Evolutionary conservation across 2,113 vertebrate genomes (phyloP), one percentile per base, ranked within the genome.

Genomic region (Daphoenositta chrysoptera): DNA sequence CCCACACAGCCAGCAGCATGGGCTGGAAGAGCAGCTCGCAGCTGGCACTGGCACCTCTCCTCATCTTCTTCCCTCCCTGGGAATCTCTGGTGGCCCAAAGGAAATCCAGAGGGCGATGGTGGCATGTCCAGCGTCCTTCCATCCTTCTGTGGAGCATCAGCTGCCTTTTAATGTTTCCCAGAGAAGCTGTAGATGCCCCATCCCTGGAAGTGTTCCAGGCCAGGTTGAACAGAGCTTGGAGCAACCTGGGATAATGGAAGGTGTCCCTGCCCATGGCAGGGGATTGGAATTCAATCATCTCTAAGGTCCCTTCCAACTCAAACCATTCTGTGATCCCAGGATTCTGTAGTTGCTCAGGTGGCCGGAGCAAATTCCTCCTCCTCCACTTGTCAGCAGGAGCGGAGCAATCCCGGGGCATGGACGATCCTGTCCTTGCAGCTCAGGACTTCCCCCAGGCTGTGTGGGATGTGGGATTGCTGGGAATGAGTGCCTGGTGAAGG

Each of bases 321-420:
- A n/a, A 8, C 6, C 6, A 2, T 13, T 45, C n/a, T 21, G 24
- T 44, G 44, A 24, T 50, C 13, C 27, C 21, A 1, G 37, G 51
- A 51, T 66, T 61, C 64, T 7, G 23, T 11, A 6, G 6, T 2
- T 42, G 47, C 61, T 0, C 5, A 58, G 57, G 51, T 0, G 4
- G 47, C 20, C 4, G 0, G 58, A 80, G 58, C 50, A 66, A 83
- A 88, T 79, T 54, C 40, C 30, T 60, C 45, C 64, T 89, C 56
- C 60, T 65, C 40, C 5, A 2, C 63, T 48, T 11, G 58, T 73
- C 23, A 51, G 45, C 15, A 17, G 45, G 76, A 79, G 28, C 0
- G 2, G 50, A 70, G 14, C 7, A 3, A 24, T 44, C 45, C 70
- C 1, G 3, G 13, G 44, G 60, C 42, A 13, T 0, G 37, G 56